Base-by-base conservation (phyloP, 1,140 invertebrate species). In the Amphibalanus amphitrite region DNA sequence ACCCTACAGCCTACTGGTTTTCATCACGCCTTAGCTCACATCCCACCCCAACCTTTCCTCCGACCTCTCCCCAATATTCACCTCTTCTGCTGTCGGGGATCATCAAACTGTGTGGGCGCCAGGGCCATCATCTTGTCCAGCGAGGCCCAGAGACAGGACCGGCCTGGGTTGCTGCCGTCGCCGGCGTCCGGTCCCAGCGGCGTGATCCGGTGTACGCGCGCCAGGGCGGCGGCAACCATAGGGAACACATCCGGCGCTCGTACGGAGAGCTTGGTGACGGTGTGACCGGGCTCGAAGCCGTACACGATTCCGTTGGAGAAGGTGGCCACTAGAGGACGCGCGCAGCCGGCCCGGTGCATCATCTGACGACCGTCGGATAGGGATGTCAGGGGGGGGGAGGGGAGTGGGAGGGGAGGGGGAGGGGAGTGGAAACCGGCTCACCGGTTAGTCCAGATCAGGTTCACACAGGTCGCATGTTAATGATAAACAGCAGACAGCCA, bases 281-380 rank as follows among this genome's bases (percentile, higher is more conserved):
- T 90, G 71, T 85, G 83, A 47, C 97, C 97, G 75, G 88, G 87
- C 74, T 93, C 85, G 82, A 89, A 99, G 81, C 94, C 88, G 81
- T 98, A 99, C 28, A 88, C 90, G 73, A 98, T 83, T 29, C 96
- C 97, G 84, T 99, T 99, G 73, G 88, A 85, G 82, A 98, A 98
- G 30, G 89, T 88, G 67, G 91, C 93, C 83, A 93, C 95, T 59
- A 98, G 82, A 70, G 87, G 84, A 71, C 94, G 90, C 74, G 92
- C 91, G 74, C 91, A 85, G 23, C 89, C 90, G 74, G 86, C 84
- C 76, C 85, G 47, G 20, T 59, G 47, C 47, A 59, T 59, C 47
- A 59, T 59, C 47, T 59, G 47, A 59, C 85, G 83, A 47, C 97
- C 97, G 75, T 87, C 87, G 74, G 93, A 85, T 82, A 89, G 98